These are phyloP conservation scores for Magallana gigas DNA, from an alignment of 1,140 invertebrate genomes.

Conservation along the genomic window DNA sequence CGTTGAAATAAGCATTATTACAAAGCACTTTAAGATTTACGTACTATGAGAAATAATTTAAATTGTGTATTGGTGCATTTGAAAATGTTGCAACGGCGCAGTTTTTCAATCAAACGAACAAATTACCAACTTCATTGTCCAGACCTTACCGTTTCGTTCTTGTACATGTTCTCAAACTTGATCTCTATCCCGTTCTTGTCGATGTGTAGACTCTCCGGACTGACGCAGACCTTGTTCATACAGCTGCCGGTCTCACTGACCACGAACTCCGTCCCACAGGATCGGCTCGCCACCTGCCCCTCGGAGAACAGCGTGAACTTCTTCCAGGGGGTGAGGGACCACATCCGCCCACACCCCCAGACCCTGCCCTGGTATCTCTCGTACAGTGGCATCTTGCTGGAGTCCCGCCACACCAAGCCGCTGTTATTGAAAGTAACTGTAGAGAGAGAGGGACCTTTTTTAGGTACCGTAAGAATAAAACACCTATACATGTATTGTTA, in stretches of 20 bases:
- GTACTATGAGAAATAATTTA: too few relatives aligned
- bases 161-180: neutral
- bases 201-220: neutral
- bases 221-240: neutral
- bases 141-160: neutral
- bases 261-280: neutral
- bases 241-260: neutral
- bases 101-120: too few relatives aligned
- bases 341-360: neutral
- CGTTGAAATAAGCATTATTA: too few relatives aligned
- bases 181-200: neutral
- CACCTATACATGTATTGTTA: too few relatives aligned
- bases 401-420: neutral
- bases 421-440: neutral
- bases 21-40: too few relatives aligned
- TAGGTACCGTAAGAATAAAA: too few relatives aligned
- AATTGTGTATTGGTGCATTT: too few relatives aligned
- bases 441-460: neutral
- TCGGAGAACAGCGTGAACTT: neutral
- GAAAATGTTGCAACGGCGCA: too few relatives aligned
- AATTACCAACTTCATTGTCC: too few relatives aligned
- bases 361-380: neutral
- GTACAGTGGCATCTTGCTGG: neutral
- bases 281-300: neutral
- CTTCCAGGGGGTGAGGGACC: constrained; percentile 6